Percentiles rank a stretch among this genome's conserved stretches.
These are phyloP conservation scores for Linnaemya tessellans DNA, from an alignment of 2,888 invertebrate genomes.

Conservation along the genomic window DNA sequence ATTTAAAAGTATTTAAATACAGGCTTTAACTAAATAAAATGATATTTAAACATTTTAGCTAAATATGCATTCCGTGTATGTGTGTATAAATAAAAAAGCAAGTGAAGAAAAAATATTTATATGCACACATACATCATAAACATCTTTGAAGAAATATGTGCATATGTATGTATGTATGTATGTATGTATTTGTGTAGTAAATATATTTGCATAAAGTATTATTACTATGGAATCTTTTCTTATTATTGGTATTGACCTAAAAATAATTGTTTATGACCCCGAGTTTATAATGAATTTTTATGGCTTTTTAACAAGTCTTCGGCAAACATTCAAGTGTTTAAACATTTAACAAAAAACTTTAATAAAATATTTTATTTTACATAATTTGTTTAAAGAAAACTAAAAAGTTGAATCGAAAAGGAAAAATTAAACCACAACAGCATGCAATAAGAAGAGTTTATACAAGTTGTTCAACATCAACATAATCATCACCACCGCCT, in stretches of 20 bases:
- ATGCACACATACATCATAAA: neutral
- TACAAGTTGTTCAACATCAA: constrained; percentile 68
- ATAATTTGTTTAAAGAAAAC: constrained; percentile 35
- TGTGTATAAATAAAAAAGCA: constrained; percentile 2
- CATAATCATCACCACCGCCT: constrained; percentile 12
- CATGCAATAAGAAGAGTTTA: constrained; percentile 57
- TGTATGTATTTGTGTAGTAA: too few relatives aligned
- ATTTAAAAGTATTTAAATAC: neutral
- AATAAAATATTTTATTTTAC: constrained; percentile 58
- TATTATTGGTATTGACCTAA: constrained; percentile 49
- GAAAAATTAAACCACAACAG: constrained; percentile 53
- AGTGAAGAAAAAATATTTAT: constrained; percentile 1
- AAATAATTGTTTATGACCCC: constrained; percentile 43
- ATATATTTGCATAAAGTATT: constrained; percentile 7
- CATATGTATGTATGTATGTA: too few relatives aligned
- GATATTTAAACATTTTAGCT: neutral
- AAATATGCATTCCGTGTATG: neutral
- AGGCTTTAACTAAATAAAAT: neutral
- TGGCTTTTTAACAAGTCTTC: neutral
- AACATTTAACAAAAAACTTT: constrained; percentile 36
- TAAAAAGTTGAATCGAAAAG: constrained; percentile 24
- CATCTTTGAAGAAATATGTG: neutral
- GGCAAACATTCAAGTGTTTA: constrained; percentile 13
- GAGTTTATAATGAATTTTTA: constrained; percentile 18
- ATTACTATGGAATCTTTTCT: constrained; percentile 15